Evolutionary conservation across 2,113 vertebrate genomes (phyloP), one percentile per base, ranked within the genome.

Genomic region (Alligator mississippiensis): DNA sequence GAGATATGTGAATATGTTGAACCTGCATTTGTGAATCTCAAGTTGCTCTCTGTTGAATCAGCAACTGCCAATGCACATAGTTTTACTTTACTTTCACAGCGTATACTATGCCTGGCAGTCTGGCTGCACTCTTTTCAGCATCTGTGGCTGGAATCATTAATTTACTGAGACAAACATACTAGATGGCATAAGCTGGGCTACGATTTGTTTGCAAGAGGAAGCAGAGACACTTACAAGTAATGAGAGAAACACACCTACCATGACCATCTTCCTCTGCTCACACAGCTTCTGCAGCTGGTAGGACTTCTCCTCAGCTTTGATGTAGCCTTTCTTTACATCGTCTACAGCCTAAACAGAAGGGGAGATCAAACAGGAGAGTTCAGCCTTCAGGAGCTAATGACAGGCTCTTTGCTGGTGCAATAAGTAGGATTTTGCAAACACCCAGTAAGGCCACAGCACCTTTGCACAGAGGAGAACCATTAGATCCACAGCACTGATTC

Each of bases 211-310:
- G 34, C 13, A 1, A 17, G 61, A 72, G n/a, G 60, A 61, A 84
- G 38, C 7, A 0, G 19, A 16, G 19, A 16, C 5, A 10, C 64
- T 74, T 55, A 47, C 38, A 47, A 59, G 66, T 0, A 22, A 77
- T 12, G 12, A 15, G 21, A 74, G 34, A 74, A 30, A 2, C 1
- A 2, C 30, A 96, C 98, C 97, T 97, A 99, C 99, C 98, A 98
- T 99, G 91, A 99, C 98, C 99, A 99, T 99, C 98, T 99, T 99
- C 79, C 98, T 98, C 97, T 99, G 99, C 98, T 99, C 99, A 47
- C 98, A 98, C 47, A 99, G 98, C 93, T 99, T 99, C 98, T 99
- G 99, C 82, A 99, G 97, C 97, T 99, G 99, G 97, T 99, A 99
- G 90, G 99, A 99, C 96, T 99, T 99, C 97, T 99, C 99, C 88